phyloP scores from a whole-genome alignment of 1,140 invertebrate species.

The Eriocheir sinensis region DNA sequence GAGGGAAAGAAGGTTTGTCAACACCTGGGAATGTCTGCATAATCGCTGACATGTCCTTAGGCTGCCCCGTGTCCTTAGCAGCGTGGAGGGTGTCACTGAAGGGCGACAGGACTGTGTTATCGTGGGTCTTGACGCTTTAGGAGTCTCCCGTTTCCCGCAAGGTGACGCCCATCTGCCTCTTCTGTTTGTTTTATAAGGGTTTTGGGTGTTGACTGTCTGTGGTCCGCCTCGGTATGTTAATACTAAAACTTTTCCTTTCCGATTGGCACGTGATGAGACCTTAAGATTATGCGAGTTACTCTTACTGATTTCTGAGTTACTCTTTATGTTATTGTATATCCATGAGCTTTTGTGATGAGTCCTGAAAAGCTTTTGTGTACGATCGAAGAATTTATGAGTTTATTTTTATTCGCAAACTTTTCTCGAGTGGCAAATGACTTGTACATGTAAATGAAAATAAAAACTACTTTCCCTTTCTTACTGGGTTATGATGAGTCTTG shows the following conservation, averaged over 20 bases:
- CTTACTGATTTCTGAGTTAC: no score
- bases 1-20: not conserved
- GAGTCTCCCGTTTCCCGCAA: not conserved
- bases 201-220: not conserved
- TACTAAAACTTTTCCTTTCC: not conserved
- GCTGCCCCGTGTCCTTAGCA: no score
- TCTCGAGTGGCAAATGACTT: no score
- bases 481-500: no score
- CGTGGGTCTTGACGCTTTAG: not conserved
- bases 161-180: not conserved
- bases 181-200: not conserved
- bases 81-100: not conserved
- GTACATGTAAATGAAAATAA: no score
- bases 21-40: not conserved
- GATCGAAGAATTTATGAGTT: no score
- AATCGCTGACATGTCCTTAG: not conserved
- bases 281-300: no score
- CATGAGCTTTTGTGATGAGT: not conserved
- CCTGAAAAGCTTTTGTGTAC: not conserved
- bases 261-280: no score
- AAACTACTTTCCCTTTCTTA: no score
- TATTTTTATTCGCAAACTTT: no score
- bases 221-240: not conserved
- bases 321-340: not conserved
- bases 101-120: not conserved